Evolutionary conservation across 2,888 invertebrate genomes (phyloP).

Genomic region (Trisateles emortualis): DNA sequence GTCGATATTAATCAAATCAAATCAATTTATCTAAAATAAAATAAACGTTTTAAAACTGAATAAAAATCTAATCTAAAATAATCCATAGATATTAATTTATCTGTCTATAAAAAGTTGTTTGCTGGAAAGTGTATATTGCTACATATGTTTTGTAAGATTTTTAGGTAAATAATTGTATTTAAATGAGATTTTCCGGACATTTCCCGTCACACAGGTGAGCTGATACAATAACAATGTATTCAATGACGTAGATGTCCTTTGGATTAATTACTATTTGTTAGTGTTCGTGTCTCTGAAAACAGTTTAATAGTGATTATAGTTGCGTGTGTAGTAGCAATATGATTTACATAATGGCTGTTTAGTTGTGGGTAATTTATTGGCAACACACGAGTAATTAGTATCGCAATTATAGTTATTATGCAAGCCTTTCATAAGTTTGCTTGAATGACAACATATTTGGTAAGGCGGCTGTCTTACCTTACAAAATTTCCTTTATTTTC

Average conservation of each 20-base stretch:
- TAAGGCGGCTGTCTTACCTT: neutral
- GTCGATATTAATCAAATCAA: too few relatives aligned
- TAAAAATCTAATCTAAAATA: too few relatives aligned
- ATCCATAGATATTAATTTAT: too few relatives aligned
- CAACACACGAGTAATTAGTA: slow-evolving; percentile 21
- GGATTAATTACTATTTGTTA: slow-evolving; percentile 7
- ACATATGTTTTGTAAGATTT: too few relatives aligned
- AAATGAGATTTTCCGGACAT: too few relatives aligned
- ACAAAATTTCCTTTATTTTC: neutral
- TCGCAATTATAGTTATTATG: slow-evolving; percentile 16
- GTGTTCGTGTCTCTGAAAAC: slow-evolving; percentile 14
- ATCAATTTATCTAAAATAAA: too few relatives aligned
- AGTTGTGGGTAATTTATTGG: slow-evolving; percentile 20
- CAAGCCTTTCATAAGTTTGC: slow-evolving; percentile 12
- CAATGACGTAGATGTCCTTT: slow-evolving; percentile 1
- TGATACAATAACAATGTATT: neutral
- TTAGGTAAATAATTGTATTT: too few relatives aligned
- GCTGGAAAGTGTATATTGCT: too few relatives aligned
- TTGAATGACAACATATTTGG: slow-evolving; percentile 4
- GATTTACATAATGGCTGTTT: slow-evolving; percentile 28
- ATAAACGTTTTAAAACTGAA: too few relatives aligned
- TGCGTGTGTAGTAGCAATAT: slow-evolving; percentile 17
- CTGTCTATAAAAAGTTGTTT: too few relatives aligned
- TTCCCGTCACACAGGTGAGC: too few relatives aligned
- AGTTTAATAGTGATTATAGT: slow-evolving; percentile 12